Evolutionary conservation across 2,797 vertebrate species (phyloP).

Genomic region (Discoglossus pictus): DNA sequence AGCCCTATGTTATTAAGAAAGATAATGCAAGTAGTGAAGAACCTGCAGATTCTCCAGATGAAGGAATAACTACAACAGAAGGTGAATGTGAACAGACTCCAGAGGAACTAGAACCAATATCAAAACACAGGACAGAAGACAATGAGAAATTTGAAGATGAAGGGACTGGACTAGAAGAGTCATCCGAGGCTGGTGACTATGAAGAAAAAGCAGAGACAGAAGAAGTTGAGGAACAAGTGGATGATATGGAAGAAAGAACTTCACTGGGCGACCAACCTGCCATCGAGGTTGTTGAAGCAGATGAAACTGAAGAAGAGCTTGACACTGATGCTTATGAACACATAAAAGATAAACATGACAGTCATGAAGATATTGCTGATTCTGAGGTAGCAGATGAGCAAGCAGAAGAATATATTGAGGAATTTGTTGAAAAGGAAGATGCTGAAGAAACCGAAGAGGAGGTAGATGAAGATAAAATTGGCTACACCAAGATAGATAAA

Average conservation of each 20-base stretch:
- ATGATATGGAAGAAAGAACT: conserved; percentile 64
- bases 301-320: conserved; percentile 56
- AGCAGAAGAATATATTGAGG: conserved; percentile 69
- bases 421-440: conserved; percentile 68
- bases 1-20: conserved; percentile 76
- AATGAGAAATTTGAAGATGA: conserved; percentile 92
- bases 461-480: conserved; percentile 66
- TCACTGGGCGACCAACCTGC: conserved; percentile 44
- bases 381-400: conserved; percentile 63
- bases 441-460: conserved; percentile 70
- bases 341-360: conserved; percentile 53
- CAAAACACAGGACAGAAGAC: conserved; percentile 77
- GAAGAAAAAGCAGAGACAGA: conserved; percentile 92
- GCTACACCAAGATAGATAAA: conserved; percentile 65
- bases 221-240: conserved; percentile 81
- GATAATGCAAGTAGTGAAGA: conserved; percentile 78
- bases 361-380: conserved; percentile 64
- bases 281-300: conserved; percentile 48
- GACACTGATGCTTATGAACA: conserved; percentile 54
- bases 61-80: conserved; percentile 93
- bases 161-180: conserved; percentile 89
- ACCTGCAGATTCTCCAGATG: conserved; percentile 84
- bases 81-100: conserved; percentile 86
- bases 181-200: conserved; percentile 85
- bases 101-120: conserved; percentile 80